phyloP scores from a whole-genome alignment of 1,140 invertebrate genomes.

The Venturia canescens region DNA sequence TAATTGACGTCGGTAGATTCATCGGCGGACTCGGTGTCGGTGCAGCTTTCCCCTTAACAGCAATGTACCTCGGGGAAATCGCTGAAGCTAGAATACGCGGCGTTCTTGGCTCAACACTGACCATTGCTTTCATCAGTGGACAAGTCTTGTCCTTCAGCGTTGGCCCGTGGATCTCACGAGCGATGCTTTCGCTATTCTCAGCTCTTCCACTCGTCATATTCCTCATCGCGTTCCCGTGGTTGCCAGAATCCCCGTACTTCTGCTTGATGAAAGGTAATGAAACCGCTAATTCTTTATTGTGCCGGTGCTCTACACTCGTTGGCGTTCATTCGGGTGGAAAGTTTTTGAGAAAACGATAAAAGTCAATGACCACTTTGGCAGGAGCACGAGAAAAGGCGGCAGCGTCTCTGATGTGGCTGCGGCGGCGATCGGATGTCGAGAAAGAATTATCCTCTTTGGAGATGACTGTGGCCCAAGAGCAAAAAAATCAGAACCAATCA shows the following conservation, averaged over 20 bases:
- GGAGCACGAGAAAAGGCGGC: background rate
- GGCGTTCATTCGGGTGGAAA: too few relatives aligned
- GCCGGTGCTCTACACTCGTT: too few relatives aligned
- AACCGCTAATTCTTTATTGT: too few relatives aligned
- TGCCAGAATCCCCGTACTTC: constrained; percentile 87
- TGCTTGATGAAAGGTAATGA: constrained; percentile 75
- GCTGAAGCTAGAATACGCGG: constrained; percentile 81
- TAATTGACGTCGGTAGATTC: constrained; percentile 75
- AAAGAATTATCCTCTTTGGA: background rate
- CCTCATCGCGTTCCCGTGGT: constrained; percentile 79
- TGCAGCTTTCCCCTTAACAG: constrained; percentile 79
- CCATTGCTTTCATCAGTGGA: background rate
- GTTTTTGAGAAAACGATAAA: background rate
- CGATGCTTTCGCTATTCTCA: constrained; percentile 76
- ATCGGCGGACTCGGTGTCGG: constrained; percentile 81
- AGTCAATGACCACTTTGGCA: background rate
- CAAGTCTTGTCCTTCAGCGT: background rate
- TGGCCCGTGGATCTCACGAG: background rate
- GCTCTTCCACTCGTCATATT: constrained; percentile 77
- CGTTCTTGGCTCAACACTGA: constrained; percentile 71
- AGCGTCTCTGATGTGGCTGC: constrained; percentile 17
- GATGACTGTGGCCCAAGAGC: background rate
- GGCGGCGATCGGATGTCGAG: background rate
- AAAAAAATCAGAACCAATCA: background rate
- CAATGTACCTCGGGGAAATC: constrained; percentile 81